Evolutionary conservation across 1,140 invertebrate species (phyloP), one percentile per base, ranked within the genome.

Genomic region (Zophobas morio): DNA sequence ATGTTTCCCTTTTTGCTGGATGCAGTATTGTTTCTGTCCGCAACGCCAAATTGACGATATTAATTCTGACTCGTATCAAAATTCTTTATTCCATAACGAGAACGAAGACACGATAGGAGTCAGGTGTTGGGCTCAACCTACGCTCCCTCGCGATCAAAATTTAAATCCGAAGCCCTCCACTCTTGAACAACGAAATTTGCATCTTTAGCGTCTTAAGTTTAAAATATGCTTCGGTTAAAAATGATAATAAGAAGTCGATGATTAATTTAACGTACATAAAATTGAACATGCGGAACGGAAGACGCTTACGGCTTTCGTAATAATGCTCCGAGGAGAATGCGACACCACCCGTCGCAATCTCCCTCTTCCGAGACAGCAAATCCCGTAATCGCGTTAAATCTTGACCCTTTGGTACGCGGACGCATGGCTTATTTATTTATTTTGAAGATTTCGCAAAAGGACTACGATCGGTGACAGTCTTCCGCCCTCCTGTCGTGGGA

Each of bases 191-290:
- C 53, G 6, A 60, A 66, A 66, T 66, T 66, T 66, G 60, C 60
- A 66, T 66, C 5, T 66, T 66, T 66, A 66, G 60, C 60, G 60
- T 42, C 34, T 36, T 39, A 60, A 60, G 34, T 60, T 60, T 60
- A 60, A 60, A 60, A 37, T 60, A 60, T 60, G 56, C 60, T 66
- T 46, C 39, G n/a, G 60, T 66, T 66, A 42, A 42, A 66, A 66
- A 66, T 42, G 6, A 60, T 60, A 60, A 60, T 60, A 60, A 60
- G 56, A 60, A 60, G 56, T 60, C 56, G 56, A 60, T 60, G 56
- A 60, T 66, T 66, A 42, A 66, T 66, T 66, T 66, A 66, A 66
- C 60, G 37, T 42, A 20, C 2, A 51, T 51, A 20, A 51, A 20
- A 42, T 6, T 8, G 8, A 42, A 42, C 37, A 2, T 4, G n/a